These are phyloP conservation scores for Macrosteles quadrilineatus DNA, from an alignment of 1,140 invertebrate genomes.

Conservation along the genomic window DNA sequence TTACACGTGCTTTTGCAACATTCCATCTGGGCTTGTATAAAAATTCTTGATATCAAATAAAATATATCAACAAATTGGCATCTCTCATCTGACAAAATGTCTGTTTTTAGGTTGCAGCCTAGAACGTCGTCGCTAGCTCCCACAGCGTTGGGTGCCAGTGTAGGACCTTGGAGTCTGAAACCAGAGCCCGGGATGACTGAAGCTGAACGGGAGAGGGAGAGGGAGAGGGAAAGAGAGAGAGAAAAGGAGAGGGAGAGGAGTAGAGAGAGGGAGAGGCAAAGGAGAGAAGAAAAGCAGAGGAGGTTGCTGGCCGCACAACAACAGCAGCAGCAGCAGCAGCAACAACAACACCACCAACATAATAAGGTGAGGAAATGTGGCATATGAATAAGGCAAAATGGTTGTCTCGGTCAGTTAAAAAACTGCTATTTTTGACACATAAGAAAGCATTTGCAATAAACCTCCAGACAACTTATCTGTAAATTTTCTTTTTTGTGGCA, in stretches of 20 bases:
- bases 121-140: conserved; percentile 58
- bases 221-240: conserved; percentile 37
- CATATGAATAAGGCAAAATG: too few species aligned
- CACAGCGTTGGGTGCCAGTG: conserved; percentile 45
- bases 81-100: too few species aligned
- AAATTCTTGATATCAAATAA: too few species aligned
- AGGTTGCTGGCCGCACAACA: conserved; percentile 52
- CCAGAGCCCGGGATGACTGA: conserved; percentile 61
- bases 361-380: conserved; percentile 49
- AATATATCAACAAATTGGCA: too few species aligned
- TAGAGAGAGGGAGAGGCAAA: conserved; percentile 52
- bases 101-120: conserved; percentile 60
- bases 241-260: conserved; percentile 48
- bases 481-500: neutral
- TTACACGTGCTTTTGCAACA: too few species aligned
- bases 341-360: too few species aligned
- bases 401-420: too few species aligned
- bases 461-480: conserved; percentile 40
- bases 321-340: conserved; percentile 54
- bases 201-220: conserved; percentile 51
- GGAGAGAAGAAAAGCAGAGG: conserved; percentile 54
- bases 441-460: too few species aligned
- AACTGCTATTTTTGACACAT: too few species aligned
- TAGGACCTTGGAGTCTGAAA: conserved; percentile 61
- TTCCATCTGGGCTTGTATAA: too few species aligned